phyloP scores from a whole-genome alignment of 2,113 vertebrate genomes.

The Cariama cristata region DNA sequence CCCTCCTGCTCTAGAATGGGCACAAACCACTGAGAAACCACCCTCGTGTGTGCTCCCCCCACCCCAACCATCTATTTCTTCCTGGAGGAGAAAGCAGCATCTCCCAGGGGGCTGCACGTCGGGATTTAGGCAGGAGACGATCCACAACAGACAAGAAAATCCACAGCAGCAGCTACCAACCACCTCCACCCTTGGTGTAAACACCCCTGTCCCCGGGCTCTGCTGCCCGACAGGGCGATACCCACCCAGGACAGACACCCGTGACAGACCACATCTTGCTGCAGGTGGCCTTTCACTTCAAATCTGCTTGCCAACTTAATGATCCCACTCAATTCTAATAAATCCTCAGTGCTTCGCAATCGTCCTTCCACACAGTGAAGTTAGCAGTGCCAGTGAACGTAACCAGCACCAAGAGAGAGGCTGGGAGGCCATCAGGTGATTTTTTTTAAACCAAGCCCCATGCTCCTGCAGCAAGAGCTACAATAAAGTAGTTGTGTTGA shows the following conservation, averaged over 20 bases:
- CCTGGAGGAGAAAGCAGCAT: neutral
- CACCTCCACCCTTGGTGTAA: fast-evolving
- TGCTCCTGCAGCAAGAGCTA: fast-evolving
- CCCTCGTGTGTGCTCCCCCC: neutral
- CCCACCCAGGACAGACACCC: neutral
- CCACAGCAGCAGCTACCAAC: neutral
- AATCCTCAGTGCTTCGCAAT: neutral
- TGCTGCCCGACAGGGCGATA: fast-evolving
- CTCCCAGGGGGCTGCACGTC: fast-evolving
- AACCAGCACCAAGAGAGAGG: neutral
- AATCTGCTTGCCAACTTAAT: neutral
- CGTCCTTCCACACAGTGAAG: fast-evolving
- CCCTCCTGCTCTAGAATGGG: neutral
- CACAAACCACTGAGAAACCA: neutral
- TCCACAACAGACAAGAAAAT: neutral
- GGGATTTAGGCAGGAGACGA: neutral
- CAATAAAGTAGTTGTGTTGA: neutral
- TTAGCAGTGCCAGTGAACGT: neutral
- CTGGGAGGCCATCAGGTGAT: fast-evolving
- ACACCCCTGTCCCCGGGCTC: fast-evolving
- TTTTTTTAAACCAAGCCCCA: neutral
- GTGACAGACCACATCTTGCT: neutral
- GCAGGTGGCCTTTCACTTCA: neutral
- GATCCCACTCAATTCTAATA: neutral
- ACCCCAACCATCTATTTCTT: neutral